Evolutionary conservation across 1,140 invertebrate genomes (phyloP).

Genomic region (Pristionchus pacificus): DNA sequence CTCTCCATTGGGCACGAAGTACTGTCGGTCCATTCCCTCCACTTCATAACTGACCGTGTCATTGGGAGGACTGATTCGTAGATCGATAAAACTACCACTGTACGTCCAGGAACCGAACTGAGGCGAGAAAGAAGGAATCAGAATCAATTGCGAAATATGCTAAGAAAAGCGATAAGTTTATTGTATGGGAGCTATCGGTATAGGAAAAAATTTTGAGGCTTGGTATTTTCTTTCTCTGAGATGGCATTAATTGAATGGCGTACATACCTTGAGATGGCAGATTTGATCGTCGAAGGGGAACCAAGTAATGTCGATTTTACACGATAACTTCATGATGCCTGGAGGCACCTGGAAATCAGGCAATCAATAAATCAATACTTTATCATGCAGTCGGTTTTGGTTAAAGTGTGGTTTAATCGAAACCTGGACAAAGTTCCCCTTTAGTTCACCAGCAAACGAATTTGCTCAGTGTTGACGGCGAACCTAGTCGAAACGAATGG

Average conservation of each 20-base stretch:
- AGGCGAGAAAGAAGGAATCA: too few relatives aligned
- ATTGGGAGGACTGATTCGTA: constrained; percentile 30
- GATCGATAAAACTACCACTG: constrained; percentile 43
- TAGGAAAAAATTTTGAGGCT: not conserved
- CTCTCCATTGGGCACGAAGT: constrained; percentile 36
- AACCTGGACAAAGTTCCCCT: too few relatives aligned
- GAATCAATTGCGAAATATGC: too few relatives aligned
- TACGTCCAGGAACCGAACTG: constrained; percentile 95
- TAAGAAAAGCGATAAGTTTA: not conserved
- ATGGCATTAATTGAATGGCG: not conserved
- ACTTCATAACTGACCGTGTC: constrained; percentile 25
- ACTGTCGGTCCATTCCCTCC: constrained; percentile 31
- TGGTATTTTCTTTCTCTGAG: too few relatives aligned
- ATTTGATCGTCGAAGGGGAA: constrained; percentile 54
- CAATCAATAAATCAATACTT: too few relatives aligned
- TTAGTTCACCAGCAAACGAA: too few relatives aligned
- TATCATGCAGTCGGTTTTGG: too few relatives aligned
- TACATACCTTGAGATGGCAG: constrained; percentile 58
- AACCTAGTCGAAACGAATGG: too few relatives aligned
- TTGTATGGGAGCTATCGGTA: not conserved
- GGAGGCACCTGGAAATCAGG: constrained; percentile 48
- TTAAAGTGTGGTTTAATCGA: too few relatives aligned
- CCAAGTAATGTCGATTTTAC: constrained; percentile 56
- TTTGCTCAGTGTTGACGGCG: too few relatives aligned
- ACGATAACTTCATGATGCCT: constrained; percentile 56